phyloP scores from a whole-genome alignment of 2,113 vertebrate species.

The Steatornis caripensis region DNA sequence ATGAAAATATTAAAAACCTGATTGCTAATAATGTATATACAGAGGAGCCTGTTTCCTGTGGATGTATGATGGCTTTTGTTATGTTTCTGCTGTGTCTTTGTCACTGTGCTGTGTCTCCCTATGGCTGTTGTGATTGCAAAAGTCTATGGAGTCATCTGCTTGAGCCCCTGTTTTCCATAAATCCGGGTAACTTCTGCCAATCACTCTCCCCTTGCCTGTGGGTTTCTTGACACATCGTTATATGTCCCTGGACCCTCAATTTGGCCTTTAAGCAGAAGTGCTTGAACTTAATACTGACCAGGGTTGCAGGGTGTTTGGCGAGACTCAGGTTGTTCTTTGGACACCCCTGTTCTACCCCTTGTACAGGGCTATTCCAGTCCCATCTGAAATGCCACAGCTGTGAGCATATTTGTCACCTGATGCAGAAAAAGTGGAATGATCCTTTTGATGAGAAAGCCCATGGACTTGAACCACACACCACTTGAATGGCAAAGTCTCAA shows the following conservation, averaged over 20 bases:
- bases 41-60: background rate
- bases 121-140: background rate
- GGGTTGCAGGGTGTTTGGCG: background rate
- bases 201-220: background rate
- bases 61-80: background rate
- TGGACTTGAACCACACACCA: background rate
- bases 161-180: background rate
- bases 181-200: background rate
- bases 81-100: background rate
- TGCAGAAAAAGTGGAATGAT: background rate
- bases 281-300: background rate
- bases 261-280: background rate
- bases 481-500: background rate
- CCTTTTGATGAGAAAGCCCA: background rate
- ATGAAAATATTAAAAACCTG: background rate
- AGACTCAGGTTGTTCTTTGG: background rate
- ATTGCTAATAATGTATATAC: background rate
- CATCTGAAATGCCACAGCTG: background rate
- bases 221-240: background rate
- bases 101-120: background rate
- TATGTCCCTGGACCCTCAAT: background rate
- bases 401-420: rapidly evolving
- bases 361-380: background rate
- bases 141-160: background rate
- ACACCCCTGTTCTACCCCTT: background rate